phyloP scores from a whole-genome alignment of 2,797 vertebrate species.

The Triplophysa yarkandensis region DNA sequence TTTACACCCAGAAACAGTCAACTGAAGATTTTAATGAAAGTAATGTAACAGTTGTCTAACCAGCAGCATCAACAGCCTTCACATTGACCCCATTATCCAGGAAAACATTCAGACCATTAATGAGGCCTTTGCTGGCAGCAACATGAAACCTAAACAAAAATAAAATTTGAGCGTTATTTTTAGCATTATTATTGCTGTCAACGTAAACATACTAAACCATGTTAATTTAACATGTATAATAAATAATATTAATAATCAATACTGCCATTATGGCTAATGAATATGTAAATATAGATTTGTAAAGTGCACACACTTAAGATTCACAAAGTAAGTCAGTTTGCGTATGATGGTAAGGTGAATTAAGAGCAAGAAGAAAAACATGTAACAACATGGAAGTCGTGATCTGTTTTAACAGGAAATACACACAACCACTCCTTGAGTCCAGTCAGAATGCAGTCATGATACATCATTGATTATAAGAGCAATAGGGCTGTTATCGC shows the following conservation, averaged over 20 bases:
- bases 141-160: slow-evolving; percentile 78
- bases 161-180: too few relatives aligned
- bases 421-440: slow-evolving; percentile 30
- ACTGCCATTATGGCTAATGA: neutral
- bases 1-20: neutral
- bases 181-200: neutral
- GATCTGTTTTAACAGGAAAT: slow-evolving; percentile 29
- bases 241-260: neutral
- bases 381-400: slow-evolving; percentile 17
- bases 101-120: slow-evolving; percentile 81
- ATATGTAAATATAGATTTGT: neutral
- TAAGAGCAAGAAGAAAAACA: slow-evolving; percentile 9
- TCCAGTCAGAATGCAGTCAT: neutral
- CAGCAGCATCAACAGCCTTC: slow-evolving; percentile 75
- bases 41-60: slow-evolving; percentile 60
- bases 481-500: slow-evolving; percentile 6
- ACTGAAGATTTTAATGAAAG: neutral
- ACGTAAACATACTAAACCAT: neutral
- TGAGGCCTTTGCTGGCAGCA: slow-evolving; percentile 80
- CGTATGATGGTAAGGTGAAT: neutral
- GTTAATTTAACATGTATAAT: neutral
- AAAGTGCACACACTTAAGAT: neutral
- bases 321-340: neutral
- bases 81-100: slow-evolving; percentile 79
- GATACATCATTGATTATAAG: neutral